These are phyloP conservation scores for Puntigrus tetrazona DNA, from an alignment of 2,113 vertebrate genomes.

Conservation along the genomic window DNA sequence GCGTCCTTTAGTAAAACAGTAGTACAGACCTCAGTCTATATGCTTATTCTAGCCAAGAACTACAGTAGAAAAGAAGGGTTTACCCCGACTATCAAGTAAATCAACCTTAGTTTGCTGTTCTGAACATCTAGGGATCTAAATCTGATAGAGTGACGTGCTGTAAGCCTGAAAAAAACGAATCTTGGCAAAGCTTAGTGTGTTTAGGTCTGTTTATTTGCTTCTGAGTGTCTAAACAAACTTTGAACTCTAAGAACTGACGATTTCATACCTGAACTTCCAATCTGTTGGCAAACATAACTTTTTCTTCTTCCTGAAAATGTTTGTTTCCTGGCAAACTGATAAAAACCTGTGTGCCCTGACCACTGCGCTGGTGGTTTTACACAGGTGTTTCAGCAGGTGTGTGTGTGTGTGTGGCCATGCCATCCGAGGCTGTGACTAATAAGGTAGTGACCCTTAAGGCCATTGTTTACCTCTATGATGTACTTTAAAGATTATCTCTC, in stretches of 20 bases:
- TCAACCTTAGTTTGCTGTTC: neutral
- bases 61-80: neutral
- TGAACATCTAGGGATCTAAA: neutral
- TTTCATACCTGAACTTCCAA: neutral
- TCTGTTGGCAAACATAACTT: neutral
- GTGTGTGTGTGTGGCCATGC: neutral
- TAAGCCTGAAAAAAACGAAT: neutral
- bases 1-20: neutral
- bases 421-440: neutral
- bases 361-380: neutral
- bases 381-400: neutral
- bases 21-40: neutral
- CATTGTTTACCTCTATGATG: slow-evolving; percentile 27
- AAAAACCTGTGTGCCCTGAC: neutral
- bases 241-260: neutral
- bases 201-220: neutral
- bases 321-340: slow-evolving; percentile 4
- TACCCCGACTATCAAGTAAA: no score
- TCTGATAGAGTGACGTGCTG: neutral
- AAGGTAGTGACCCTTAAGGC: neutral
- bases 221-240: neutral
- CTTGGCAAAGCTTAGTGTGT: neutral
- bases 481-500: slow-evolving; percentile 16
- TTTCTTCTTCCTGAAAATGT: neutral
- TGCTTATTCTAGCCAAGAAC: neutral